phyloP scores from a whole-genome alignment of 1,140 invertebrate species.

The Probaryconus sp. region DNA sequence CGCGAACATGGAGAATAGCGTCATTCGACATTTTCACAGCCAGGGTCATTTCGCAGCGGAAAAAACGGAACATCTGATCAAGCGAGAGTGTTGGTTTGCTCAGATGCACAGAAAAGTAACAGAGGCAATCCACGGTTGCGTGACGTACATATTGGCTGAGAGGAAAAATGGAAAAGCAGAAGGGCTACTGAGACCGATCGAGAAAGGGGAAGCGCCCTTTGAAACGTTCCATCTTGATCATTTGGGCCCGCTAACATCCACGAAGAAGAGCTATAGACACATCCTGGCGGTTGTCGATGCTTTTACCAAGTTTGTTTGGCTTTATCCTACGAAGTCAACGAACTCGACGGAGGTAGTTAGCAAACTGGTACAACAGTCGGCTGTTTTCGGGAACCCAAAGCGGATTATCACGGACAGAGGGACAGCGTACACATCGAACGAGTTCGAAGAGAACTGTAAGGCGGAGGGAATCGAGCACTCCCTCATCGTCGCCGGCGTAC shows the following conservation, averaged over 20 bases:
- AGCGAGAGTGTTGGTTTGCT: not conserved
- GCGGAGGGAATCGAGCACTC: not conserved
- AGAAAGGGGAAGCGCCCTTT: slow-evolving; percentile 40
- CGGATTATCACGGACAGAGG: slow-evolving; percentile 6
- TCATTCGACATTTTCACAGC: too few species aligned
- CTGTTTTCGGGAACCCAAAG: too few species aligned
- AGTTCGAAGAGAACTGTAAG: not conserved
- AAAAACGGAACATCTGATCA: slow-evolving; percentile 1
- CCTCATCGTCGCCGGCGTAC: slow-evolving; percentile 56
- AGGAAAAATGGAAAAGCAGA: slow-evolving; percentile 2
- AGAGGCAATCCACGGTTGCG: not conserved
- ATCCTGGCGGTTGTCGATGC: slow-evolving; percentile 70
- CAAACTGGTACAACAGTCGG: too few species aligned
- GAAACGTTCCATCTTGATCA: slow-evolving; percentile 61
- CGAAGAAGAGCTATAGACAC: slow-evolving; percentile 72
- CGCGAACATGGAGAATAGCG: too few species aligned
- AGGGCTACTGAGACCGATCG: slow-evolving; percentile 19
- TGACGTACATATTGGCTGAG: not conserved
- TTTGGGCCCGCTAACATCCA: slow-evolving; percentile 64
- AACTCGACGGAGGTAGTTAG: too few species aligned
- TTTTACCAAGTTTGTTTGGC: too few species aligned
- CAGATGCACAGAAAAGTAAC: not conserved
- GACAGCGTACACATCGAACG: not conserved
- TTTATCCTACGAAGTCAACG: too few species aligned
- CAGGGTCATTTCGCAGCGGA: not conserved